phyloP scores from a whole-genome alignment of 2,113 vertebrate genomes.

The Leucoraja erinaceus region DNA sequence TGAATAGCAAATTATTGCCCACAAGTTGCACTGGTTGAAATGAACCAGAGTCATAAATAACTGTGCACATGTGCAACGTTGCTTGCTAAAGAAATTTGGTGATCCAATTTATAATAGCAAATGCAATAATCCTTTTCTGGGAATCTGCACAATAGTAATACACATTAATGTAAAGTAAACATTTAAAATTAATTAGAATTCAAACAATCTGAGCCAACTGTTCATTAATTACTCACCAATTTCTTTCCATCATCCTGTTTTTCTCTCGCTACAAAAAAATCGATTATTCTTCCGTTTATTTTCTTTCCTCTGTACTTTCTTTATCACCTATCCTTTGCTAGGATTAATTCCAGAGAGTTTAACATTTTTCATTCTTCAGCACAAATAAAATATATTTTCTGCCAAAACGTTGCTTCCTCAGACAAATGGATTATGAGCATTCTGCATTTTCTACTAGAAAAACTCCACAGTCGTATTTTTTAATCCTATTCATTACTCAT shows the following conservation, averaged over 20 bases:
- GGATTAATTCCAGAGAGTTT: not conserved
- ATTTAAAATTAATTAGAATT: slow-evolving; percentile 25
- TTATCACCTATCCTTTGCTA: not conserved
- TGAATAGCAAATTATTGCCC: not conserved
- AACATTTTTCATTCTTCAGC: not conserved
- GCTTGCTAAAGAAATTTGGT: not conserved
- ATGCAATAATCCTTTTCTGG: not conserved
- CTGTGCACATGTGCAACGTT: not conserved
- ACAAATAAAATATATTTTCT: not conserved
- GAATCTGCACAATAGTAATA: not conserved
- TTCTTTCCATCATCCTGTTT: not conserved
- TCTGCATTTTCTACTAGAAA: not conserved
- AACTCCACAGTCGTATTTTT: not conserved
- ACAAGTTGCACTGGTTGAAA: not conserved
- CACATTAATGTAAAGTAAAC: not conserved
- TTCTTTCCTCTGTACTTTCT: not conserved
- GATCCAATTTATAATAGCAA: not conserved
- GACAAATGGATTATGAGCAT: not conserved
- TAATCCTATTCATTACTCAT: not conserved
- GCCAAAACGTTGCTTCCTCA: not conserved
- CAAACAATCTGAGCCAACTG: not conserved
- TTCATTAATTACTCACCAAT: not conserved
- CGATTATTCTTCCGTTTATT: not conserved
- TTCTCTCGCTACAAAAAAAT: not conserved
- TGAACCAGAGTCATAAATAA: not conserved